Evolutionary conservation across 1,140 invertebrate genomes (phyloP), one percentile per base, ranked within the genome.

Genomic region (Drosophila athabasca): DNA sequence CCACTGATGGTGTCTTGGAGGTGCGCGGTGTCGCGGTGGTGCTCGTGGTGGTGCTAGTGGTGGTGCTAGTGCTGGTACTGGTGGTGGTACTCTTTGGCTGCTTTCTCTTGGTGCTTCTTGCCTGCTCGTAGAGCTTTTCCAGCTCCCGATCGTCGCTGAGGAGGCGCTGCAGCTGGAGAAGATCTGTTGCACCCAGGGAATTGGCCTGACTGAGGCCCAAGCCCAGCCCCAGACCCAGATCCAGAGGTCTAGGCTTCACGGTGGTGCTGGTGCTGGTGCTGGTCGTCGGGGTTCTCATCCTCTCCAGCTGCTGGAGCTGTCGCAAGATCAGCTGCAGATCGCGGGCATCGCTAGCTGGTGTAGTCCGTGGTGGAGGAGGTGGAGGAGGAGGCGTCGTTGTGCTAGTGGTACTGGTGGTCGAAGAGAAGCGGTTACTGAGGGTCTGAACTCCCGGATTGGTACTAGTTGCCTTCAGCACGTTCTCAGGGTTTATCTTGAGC

Each of bases 41-140:
- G n/a, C 35, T 39, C 6, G 31, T 53, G 1, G 41, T 73, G 0
- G 60, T 59, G 0, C 57, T 78, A 2, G 46, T 76, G 1, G 53
- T 57, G 11, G 72, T 72, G 4, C 44, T 77, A 6, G 71, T 76
- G 0, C 24, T 26, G 15, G 39, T 60, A 29, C 26, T 62, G 9
- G 46, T 39, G 8, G 60, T 66, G 4, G 41, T 77, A 3, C 52
- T 57, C 13, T 65, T 88, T 19, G 49, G 15, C 6, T 49, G 55
- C 55, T 85, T 76, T 46, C 78, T 79, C 35, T 87, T 79, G 44
- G 7, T 52, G 44, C 77, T 75, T 46, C 85, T 72, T n/a, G 90
- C 90, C 48, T 91, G 90, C 65, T 91, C 90, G 26, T 91, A 91
- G 5, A 91, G 67, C 11, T 72, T 72, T 52, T 91, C 85, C 68